Conservation (phyloP, 2,113 vertebrate genomes). For the Uropsilus gracilis region DNA sequence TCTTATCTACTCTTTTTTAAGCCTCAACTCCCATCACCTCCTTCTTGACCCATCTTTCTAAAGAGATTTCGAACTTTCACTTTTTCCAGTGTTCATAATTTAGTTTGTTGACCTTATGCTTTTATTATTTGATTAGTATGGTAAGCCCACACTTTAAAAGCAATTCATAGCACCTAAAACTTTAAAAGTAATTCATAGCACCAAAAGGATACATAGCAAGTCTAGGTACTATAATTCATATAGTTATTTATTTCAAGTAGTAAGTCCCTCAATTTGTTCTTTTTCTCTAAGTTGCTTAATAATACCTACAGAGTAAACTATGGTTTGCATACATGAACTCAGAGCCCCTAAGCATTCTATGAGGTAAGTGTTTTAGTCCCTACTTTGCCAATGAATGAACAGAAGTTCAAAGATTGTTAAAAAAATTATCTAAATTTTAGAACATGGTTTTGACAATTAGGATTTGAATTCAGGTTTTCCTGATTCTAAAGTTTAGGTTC, state of each 20-base stretch:
- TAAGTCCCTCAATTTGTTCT: neutral
- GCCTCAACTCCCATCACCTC: neutral
- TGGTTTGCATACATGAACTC: neutral
- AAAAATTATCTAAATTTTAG: neutral
- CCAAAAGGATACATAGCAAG: neutral
- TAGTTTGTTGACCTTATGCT: neutral
- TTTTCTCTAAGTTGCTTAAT: neutral
- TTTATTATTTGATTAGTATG: slow-evolving; percentile 26
- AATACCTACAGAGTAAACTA: neutral
- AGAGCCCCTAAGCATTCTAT: neutral
- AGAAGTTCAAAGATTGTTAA: neutral
- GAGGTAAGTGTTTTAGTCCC: neutral
- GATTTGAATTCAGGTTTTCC: neutral
- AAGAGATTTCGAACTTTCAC: neutral
- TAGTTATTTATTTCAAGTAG: neutral
- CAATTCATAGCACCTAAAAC: neutral
- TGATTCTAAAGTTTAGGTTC: slow-evolving; percentile 11
- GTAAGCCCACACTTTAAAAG: neutral
- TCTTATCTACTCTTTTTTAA: neutral
- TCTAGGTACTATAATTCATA: neutral
- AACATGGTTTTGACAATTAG: neutral
- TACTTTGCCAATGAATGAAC: slow-evolving; percentile 4
- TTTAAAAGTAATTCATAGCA: neutral
- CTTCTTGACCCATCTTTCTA: neutral
- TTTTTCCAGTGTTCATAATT: neutral